phyloP scores from a whole-genome alignment of 2,888 invertebrate genomes.

The Drosophila nr. fundita region DNA sequence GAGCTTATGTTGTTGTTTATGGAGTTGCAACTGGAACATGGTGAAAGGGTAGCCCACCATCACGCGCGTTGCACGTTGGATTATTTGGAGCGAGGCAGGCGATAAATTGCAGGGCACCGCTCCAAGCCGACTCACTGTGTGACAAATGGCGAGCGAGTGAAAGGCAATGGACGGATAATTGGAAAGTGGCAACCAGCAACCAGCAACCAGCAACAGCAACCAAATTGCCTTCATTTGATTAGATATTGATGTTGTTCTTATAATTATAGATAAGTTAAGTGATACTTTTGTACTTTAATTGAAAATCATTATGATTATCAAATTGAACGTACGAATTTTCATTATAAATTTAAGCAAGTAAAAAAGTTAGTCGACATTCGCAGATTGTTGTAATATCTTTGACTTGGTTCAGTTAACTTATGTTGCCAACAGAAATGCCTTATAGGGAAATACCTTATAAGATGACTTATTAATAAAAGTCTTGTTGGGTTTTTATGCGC shows the following conservation, averaged over 20 bases:
- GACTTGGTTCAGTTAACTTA: not conserved
- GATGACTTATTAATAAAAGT: not conserved
- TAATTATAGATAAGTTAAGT: not conserved
- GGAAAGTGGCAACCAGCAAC: slow-evolving; percentile 36
- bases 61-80: slow-evolving; percentile 40
- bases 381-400: not conserved
- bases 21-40: slow-evolving; percentile 42
- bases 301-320: not conserved
- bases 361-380: not conserved
- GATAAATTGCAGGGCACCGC: slow-evolving; percentile 59
- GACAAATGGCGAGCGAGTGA: slow-evolving; percentile 68
- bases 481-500: too few species aligned
- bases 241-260: not conserved
- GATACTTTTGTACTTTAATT: not conserved
- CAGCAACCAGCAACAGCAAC: slow-evolving; percentile 11
- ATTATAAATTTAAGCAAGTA: not conserved
- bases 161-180: slow-evolving; percentile 56
- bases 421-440: not conserved
- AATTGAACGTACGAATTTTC: not conserved
- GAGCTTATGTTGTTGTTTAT: slow-evolving; percentile 54
- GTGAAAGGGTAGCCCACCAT: slow-evolving; percentile 61
- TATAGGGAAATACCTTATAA: too few species aligned
- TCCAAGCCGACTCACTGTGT: slow-evolving; percentile 48
- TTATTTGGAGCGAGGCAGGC: slow-evolving; percentile 49
- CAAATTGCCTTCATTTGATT: slow-evolving; percentile 38